Percentiles rank a stretch among this genome's conserved stretches.
phyloP scores from a whole-genome alignment of 2,113 vertebrate genomes.

The Cochlearius cochlearius region DNA sequence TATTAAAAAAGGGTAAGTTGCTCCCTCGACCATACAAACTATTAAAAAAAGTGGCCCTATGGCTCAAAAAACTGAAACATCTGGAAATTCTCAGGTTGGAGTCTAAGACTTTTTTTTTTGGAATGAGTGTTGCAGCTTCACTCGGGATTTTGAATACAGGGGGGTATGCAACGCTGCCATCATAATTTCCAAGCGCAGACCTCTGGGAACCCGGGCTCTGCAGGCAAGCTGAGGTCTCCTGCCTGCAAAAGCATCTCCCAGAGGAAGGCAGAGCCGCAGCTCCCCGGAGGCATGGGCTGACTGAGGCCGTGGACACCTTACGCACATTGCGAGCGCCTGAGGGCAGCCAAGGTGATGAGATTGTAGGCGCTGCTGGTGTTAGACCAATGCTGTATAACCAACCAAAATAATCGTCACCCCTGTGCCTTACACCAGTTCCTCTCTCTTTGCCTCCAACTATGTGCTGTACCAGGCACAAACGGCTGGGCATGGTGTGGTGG shows the following conservation, averaged over 20 bases:
- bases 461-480: neutral
- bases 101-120: neutral
- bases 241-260: neutral
- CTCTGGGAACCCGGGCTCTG: neutral
- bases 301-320: neutral
- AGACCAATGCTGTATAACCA: neutral
- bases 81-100: neutral
- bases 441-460: neutral
- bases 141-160: neutral
- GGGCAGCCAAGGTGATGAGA: neutral
- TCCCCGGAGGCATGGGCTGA: neutral
- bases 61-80: neutral
- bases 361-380: neutral
- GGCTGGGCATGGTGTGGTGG: too few species aligned
- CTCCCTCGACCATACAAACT: neutral
- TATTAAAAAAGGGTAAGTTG: neutral
- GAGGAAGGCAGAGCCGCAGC: neutral
- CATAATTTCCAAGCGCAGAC: neutral
- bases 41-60: neutral
- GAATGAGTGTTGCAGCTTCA: neutral
- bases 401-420: neutral
- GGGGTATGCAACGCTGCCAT: neutral
- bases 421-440: neutral
- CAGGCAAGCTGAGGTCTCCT: neutral
- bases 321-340: fast-evolving